These are phyloP conservation scores for Chironomus striatipennis DNA, from an alignment of 1,140 invertebrate species.

Conservation along the genomic window DNA sequence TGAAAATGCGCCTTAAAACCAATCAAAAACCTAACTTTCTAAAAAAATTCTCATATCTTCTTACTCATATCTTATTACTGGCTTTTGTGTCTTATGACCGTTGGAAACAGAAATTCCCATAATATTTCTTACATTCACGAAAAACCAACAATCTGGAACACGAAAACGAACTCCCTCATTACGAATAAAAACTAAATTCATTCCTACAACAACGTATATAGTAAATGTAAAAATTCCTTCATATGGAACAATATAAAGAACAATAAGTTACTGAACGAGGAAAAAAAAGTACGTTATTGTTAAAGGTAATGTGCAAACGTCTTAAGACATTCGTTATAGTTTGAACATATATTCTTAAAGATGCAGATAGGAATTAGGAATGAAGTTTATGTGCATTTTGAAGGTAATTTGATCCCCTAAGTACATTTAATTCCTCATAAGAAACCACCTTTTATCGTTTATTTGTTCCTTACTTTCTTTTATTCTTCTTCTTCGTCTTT, in stretches of 20 bases:
- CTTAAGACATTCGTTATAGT: not conserved
- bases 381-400: not conserved
- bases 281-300: not conserved
- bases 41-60: too few species aligned
- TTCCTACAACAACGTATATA: too few species aligned
- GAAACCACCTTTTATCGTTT: not conserved
- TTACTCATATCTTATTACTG: not conserved
- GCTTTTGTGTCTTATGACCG: not conserved
- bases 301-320: constrained; percentile 4
- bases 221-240: not conserved
- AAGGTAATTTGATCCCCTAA: not conserved
- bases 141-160: constrained; percentile 13
- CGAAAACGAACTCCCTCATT: not conserved
- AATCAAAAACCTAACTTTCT: too few species aligned
- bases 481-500: too few species aligned
- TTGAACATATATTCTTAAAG: constrained; percentile 14
- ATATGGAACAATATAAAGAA: constrained; percentile 19
- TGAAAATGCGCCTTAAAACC: too few species aligned
- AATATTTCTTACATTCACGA: not conserved
- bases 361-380: not conserved
- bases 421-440: not conserved
- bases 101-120: not conserved
- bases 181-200: not conserved
- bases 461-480: not conserved
- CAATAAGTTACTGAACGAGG: not conserved